A percentile compares a stretch with the other conserved stretches of the same genome.
Evolutionary conservation across 2,797 vertebrate species (phyloP).

Genomic region (Diplodus sargus): DNA sequence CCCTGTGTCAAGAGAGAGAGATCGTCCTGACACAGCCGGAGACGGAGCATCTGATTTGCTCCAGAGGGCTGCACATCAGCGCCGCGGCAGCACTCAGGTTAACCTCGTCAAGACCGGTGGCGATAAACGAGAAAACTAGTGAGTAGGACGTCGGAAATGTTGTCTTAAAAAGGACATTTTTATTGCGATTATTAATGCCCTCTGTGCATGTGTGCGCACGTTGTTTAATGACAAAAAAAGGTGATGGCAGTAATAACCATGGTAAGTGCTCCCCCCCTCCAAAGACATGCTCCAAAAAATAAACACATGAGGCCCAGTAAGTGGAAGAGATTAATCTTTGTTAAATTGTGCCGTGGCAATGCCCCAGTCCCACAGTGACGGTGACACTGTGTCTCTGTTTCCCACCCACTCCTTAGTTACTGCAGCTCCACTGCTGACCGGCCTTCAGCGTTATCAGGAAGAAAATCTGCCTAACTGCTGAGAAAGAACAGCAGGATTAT

Average conservation of each 20-base stretch:
- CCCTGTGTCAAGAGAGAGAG: slow-evolving; percentile 74
- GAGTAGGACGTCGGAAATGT: background rate
- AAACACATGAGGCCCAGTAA: slow-evolving; percentile 44
- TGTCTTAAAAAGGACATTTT: slow-evolving; percentile 1
- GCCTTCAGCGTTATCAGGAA: slow-evolving; percentile 14
- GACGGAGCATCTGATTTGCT: slow-evolving; percentile 65
- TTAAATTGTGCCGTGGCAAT: slow-evolving; percentile 43
- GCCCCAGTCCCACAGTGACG: slow-evolving; percentile 26
- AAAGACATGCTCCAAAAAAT: slow-evolving; percentile 48
- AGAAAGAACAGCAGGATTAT: slow-evolving; percentile 10
- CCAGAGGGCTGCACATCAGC: slow-evolving; percentile 60
- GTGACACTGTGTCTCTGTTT: slow-evolving; percentile 39
- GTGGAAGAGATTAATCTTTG: slow-evolving; percentile 70
- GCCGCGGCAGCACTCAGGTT: slow-evolving; percentile 47
- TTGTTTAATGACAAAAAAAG: slow-evolving; percentile 43
- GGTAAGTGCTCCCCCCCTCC: slow-evolving; percentile 16
- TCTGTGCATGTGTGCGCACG: background rate
- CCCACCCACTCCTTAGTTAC: slow-evolving; percentile 42
- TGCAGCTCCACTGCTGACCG: slow-evolving; percentile 24
- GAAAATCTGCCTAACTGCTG: slow-evolving; percentile 15
- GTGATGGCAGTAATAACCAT: slow-evolving; percentile 41
- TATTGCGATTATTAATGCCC: slow-evolving; percentile 14
- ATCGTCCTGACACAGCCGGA: slow-evolving; percentile 61
- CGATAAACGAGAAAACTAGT: slow-evolving; percentile 1
- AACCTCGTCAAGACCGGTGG: slow-evolving; percentile 9